Evolutionary conservation across 2,113 vertebrate species (phyloP).

Genomic region (Rattus rattus): DNA sequence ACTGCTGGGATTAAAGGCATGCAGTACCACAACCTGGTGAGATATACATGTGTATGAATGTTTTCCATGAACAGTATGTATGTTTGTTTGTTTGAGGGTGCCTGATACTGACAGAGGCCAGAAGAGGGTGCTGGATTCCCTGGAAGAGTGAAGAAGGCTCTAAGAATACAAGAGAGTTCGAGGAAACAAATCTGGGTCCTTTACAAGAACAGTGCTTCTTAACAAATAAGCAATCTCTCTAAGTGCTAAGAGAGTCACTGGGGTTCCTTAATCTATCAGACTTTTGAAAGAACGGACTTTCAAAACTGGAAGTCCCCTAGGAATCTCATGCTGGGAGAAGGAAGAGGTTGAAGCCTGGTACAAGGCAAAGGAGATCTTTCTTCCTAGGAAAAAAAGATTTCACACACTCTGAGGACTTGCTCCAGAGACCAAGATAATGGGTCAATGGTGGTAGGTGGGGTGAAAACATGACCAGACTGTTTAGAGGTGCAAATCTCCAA

Average conservation of each 20-base stretch:
- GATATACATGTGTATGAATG: neutral
- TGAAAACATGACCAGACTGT: neutral
- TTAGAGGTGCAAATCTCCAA: neutral
- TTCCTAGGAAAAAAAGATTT: neutral
- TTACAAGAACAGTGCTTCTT: neutral
- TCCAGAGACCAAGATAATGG: neutral
- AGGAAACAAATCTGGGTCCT: neutral
- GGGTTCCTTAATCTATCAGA: neutral
- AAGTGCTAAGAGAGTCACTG: neutral
- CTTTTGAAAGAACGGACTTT: neutral
- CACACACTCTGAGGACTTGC: neutral
- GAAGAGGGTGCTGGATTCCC: neutral
- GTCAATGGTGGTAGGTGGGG: neutral
- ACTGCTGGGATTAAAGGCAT: no score
- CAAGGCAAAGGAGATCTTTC: neutral
- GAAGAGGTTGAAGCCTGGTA: neutral
- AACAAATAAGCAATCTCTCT: neutral
- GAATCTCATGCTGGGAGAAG: neutral
- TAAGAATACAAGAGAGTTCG: neutral
- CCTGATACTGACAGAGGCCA: neutral
- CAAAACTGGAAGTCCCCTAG: neutral
- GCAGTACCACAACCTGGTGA: no score
- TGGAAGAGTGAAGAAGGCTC: neutral
- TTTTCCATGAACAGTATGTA: neutral
- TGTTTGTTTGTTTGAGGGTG: neutral